A percentile compares a stretch with the other conserved stretches of the same genome.
Evolutionary conservation across 2,113 vertebrate genomes (phyloP).

Genomic region (Odontesthes bonariensis): DNA sequence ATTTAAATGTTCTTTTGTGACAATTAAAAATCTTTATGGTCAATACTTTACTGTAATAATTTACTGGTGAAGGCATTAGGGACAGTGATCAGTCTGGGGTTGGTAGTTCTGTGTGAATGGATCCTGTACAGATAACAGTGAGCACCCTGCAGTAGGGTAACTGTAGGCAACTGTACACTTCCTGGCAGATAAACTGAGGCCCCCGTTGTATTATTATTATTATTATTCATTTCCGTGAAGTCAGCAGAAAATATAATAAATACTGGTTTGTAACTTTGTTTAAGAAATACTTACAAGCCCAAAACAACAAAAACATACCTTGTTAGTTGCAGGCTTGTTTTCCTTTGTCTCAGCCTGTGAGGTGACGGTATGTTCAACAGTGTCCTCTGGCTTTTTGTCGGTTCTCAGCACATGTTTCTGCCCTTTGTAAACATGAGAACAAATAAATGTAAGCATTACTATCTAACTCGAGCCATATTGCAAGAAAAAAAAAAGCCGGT

Average conservation of each 20-base stretch:
- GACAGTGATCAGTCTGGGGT: no score
- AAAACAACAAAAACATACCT: slow-evolving; percentile 38
- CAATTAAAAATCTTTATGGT: no score
- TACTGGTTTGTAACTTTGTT: background rate
- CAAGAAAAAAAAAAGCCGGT: background rate
- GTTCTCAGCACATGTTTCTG: slow-evolving; percentile 69
- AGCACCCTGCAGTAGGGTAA: background rate
- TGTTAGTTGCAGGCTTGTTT: slow-evolving; percentile 72
- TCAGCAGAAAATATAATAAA: background rate
- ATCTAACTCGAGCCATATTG: background rate
- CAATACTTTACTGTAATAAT: no score
- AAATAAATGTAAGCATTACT: background rate
- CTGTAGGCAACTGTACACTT: background rate
- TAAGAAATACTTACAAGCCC: background rate
- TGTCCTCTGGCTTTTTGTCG: slow-evolving; percentile 70
- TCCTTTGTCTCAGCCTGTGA: slow-evolving; percentile 77
- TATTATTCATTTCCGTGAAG: background rate
- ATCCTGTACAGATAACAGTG: no score
- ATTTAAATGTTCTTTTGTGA: no score
- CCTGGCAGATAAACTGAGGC: background rate
- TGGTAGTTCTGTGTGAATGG: no score
- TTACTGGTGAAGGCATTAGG: no score
- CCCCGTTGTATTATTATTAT: background rate
- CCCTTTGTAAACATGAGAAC: slow-evolving; percentile 56
- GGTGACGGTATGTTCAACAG: slow-evolving; percentile 28